Base-by-base conservation (phyloP, 1,140 invertebrate genomes). In the Drosophila novamexicana region DNA sequence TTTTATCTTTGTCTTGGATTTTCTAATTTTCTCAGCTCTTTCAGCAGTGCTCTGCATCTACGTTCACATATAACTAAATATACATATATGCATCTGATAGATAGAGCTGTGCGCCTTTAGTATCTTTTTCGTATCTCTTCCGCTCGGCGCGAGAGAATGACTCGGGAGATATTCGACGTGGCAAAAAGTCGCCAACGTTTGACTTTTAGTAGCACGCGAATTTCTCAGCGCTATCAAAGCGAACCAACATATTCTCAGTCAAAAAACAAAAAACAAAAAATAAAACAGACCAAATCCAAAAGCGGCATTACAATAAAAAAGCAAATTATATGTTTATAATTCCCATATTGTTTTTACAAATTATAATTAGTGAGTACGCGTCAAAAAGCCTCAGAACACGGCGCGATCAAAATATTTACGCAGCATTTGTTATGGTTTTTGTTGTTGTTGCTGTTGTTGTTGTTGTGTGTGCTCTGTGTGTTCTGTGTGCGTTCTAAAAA, bases 131-230 rank as follows among this genome's bases (percentile, higher is more conserved):
- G 63, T 71, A 49, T 70, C 69, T 75, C 65, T 74, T 49, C 61
- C 44, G 58, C 79, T 81, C 79, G 75, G 58, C 57, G 42, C 64
- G 54, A 69, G 66, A 50, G 64, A 47, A 62, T 52, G 49, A 68
- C 44, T 64, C 56, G 44, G 22, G 50, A 22, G 63, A 63, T 54
- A 73, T 71, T 63, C 49, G 78, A 82, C 68, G 82, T 86, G 84
- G 83, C 84, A 72, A 86, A 88, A 88, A 88, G 83, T 83, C 77
- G 74, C 79, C 79, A 88, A 86, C 79, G 84, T 88, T 88, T 89
- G 81, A 82, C 73, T 89, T 82, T 88, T 89, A 88, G 83, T 88
- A 80, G 83, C 84, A 88, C 83, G 83, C 83, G 83, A 88, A 88
- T 89, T 89, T 89, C 81, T 77, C 74, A 77, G 75, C 81, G 77